phyloP scores from a whole-genome alignment of 2,113 vertebrate genomes.

The Stigmatopora argus region DNA sequence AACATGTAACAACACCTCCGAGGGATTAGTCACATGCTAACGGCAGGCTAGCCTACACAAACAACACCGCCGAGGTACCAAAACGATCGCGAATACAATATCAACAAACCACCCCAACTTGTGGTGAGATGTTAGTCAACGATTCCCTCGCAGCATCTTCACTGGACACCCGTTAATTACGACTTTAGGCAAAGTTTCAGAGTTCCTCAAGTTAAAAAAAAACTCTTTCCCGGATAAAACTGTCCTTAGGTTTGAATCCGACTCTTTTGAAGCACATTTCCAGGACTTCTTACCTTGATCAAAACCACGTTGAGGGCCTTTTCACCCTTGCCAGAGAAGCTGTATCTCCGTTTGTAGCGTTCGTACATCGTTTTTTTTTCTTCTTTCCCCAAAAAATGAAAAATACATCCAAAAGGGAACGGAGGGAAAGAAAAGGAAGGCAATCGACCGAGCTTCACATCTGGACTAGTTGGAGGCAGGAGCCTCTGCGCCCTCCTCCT shows the following conservation, averaged over 20 bases:
- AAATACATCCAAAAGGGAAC: constrained; percentile 56
- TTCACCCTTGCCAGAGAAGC: constrained; percentile 86
- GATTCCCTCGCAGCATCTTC: background rate
- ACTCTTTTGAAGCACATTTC: background rate
- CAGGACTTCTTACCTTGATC: constrained; percentile 82
- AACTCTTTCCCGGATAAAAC: background rate
- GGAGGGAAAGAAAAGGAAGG: constrained; percentile 57
- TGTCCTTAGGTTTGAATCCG: background rate
- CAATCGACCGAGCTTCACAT: constrained; percentile 63
- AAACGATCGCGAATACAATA: constrained; percentile 17
- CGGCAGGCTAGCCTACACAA: constrained; percentile 17
- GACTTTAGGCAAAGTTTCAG: background rate
- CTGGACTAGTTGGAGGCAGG: constrained; percentile 59
- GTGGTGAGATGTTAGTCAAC: background rate
- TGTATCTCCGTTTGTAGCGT: constrained; percentile 91
- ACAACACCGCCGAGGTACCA: constrained; percentile 19
- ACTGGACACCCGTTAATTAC: background rate
- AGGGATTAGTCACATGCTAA: constrained; percentile 4
- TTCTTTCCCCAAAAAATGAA: constrained; percentile 2
- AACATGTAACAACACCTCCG: constrained; percentile 12
- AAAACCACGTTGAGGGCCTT: constrained; percentile 88
- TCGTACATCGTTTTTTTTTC: constrained; percentile 84
- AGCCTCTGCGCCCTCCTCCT: constrained; percentile 56
- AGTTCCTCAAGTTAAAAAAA: background rate
- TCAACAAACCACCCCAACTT: background rate